phyloP scores from a whole-genome alignment of 2,888 invertebrate species.

The Tridacna crocea region DNA sequence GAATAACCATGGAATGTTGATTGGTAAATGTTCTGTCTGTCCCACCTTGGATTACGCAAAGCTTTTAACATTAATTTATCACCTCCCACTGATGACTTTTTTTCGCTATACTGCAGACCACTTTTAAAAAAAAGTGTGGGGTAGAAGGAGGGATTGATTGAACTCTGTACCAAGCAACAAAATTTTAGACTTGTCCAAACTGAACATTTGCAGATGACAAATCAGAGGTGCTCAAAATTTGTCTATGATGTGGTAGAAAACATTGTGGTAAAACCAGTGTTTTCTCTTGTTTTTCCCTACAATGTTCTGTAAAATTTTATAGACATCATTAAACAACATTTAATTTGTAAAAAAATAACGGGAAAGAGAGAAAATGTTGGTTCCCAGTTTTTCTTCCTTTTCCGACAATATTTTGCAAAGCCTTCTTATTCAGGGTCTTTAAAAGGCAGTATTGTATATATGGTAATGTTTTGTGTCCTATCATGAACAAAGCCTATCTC shows the following conservation, averaged over 20 bases:
- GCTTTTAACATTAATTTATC: too few relatives aligned
- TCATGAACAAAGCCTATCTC: too few relatives aligned
- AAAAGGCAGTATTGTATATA: neutral
- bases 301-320: too few relatives aligned
- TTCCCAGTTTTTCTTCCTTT: neutral
- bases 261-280: too few relatives aligned
- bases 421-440: neutral
- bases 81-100: too few relatives aligned
- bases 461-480: neutral
- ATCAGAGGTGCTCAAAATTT: neutral
- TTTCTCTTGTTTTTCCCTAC: too few relatives aligned
- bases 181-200: neutral
- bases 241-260: neutral
- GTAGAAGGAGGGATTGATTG: too few relatives aligned
- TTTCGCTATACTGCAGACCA: too few relatives aligned
- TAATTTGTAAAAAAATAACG: too few relatives aligned
- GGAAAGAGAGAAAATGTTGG: neutral
- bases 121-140: too few relatives aligned
- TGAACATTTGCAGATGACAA: neutral
- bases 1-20: slow-evolving; percentile 19
- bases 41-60: too few relatives aligned
- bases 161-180: neutral
- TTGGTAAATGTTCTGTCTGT: slow-evolving; percentile 20
- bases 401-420: neutral
- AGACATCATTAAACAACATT: too few relatives aligned